phyloP scores from a whole-genome alignment of 2,797 vertebrate species.

The Xyrichtys novacula region DNA sequence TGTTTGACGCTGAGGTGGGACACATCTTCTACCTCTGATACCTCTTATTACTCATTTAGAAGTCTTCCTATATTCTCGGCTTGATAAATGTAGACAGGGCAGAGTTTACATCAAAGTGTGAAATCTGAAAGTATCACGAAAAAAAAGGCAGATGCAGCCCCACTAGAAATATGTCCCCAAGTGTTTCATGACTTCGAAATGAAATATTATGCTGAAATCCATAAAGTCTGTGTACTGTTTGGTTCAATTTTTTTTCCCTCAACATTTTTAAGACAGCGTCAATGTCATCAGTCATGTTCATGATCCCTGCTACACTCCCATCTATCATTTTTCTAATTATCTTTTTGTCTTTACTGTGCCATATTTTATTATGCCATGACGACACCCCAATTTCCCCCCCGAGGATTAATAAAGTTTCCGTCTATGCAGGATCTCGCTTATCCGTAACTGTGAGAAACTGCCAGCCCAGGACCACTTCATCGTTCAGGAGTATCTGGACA shows the following conservation, averaged over 20 bases:
- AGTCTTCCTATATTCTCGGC: slow-evolving; percentile 11
- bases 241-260: slow-evolving; percentile 48
- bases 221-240: slow-evolving; percentile 68
- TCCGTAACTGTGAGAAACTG: slow-evolving; percentile 97
- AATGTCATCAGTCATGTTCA: slow-evolving; percentile 76
- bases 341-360: slow-evolving; percentile 74
- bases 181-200: slow-evolving; percentile 47
- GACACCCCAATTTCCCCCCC: slow-evolving; percentile 69
- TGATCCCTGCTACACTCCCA: slow-evolving; percentile 58
- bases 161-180: slow-evolving; percentile 44
- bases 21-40: slow-evolving; percentile 6
- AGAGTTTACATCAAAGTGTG: slow-evolving; percentile 28
- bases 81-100: slow-evolving; percentile 2
- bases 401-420: slow-evolving; percentile 81
- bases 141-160: slow-evolving; percentile 27
- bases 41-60: slow-evolving; percentile 12
- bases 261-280: slow-evolving; percentile 58
- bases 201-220: slow-evolving; percentile 51
- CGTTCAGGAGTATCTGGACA: slow-evolving; percentile 98
- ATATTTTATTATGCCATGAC: slow-evolving; percentile 74
- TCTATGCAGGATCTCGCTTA: slow-evolving; percentile 93
- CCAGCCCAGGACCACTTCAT: slow-evolving; percentile 98
- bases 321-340: slow-evolving; percentile 82
- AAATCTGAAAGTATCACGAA: slow-evolving; percentile 23
- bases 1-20: slow-evolving; percentile 19